Base-by-base conservation (phyloP, 2,888 invertebrate genomes). In the Synanthedon formicaeformis region DNA sequence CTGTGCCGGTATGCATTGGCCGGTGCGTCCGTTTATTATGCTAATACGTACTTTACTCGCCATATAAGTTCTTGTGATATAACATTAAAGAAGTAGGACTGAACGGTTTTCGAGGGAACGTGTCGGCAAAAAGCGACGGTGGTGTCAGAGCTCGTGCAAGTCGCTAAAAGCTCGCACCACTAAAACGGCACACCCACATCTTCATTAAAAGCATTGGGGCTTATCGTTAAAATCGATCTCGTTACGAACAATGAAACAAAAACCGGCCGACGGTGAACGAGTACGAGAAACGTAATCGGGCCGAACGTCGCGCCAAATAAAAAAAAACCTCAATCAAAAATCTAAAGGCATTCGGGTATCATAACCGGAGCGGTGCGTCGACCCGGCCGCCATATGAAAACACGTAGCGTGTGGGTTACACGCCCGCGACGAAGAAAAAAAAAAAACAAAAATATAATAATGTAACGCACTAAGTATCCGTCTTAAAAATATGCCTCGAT, bases 261-360 rank as follows among this genome's bases (percentile, higher is more conserved):
- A 81, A 78, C 77, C 72, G 69, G 75, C 78, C 73, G 76, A 63
- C 82, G 81, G 76, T 75, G 75, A 78, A 78, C 78, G 81, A 82
- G 81, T 81, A 80, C 83, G 81, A 82, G 82, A 81, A 83, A 80
- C 81, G 81, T 78, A 82, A 81, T 80, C 84, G 81, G 71, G 62
- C 63, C 75, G 70, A 76, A 78, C 80, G 81, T 82, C 80, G 77
- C 73, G 63, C 74, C 75, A 78, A 84, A 81, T 80, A 79, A 81
- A 85, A 82, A 73, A 81, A 81, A 84, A 85, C 79, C 80, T 84
- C 85, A 84, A 86, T 86, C 85, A 85, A 86, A 84, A 82, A 81
- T 81, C 73, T 78, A 73, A 78, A 82, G 78, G 83, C 84, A 78
- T 75, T 78, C 77, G 74, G 34, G 78, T 78, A 82, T 86, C 81